Evolutionary conservation across 2,113 vertebrate species (phyloP).

Genomic region (Notiomystis cincta): DNA sequence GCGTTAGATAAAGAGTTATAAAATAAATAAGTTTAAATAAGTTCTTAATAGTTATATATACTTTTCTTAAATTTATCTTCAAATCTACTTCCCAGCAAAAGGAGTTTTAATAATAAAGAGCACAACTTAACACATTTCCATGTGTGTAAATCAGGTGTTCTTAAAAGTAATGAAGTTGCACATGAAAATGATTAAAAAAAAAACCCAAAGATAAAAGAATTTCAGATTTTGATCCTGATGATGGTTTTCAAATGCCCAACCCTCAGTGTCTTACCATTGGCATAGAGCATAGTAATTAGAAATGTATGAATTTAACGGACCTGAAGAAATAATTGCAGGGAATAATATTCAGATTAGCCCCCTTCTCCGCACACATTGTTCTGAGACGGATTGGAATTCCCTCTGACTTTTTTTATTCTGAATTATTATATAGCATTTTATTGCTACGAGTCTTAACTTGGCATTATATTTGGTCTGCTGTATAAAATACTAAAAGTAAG

Average conservation of each 20-base stretch:
- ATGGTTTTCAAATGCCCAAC: background rate
- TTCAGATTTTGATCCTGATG: background rate
- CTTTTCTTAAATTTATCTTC: background rate
- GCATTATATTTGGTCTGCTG: background rate
- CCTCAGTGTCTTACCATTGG: background rate
- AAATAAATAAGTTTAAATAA: background rate
- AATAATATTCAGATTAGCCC: background rate
- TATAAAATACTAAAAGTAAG: background rate
- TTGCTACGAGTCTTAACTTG: background rate
- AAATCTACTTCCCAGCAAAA: background rate
- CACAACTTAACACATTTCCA: background rate
- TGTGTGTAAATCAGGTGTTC: background rate
- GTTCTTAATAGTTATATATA: background rate
- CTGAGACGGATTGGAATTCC: background rate
- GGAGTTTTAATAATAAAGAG: background rate
- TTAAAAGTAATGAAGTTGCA: background rate
- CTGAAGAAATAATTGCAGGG: background rate
- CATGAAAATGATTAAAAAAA: background rate
- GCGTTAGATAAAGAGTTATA: background rate
- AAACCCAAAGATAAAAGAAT: background rate
- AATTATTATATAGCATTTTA: no score
- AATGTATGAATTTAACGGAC: background rate
- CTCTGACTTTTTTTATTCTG: background rate
- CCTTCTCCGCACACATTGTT: background rate
- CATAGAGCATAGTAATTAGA: background rate